phyloP scores from a whole-genome alignment of 2,888 invertebrate species.

The Platycheirus albimanus region DNA sequence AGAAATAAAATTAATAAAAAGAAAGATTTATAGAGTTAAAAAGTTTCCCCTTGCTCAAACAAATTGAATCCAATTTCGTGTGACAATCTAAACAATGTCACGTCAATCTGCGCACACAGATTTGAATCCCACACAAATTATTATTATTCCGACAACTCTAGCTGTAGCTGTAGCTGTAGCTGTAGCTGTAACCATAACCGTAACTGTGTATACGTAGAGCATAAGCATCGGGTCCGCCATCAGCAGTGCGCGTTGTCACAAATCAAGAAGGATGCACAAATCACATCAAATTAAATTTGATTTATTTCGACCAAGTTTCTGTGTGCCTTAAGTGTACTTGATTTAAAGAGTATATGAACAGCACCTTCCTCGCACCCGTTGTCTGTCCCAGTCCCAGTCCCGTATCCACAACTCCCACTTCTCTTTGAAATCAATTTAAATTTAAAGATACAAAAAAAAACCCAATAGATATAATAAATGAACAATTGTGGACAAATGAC shows the following conservation, averaged over 20 bases:
- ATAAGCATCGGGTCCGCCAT: slow-evolving; percentile 6
- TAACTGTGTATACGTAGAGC: too few species aligned
- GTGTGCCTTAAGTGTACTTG: slow-evolving; percentile 57
- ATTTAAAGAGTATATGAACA: slow-evolving; percentile 46
- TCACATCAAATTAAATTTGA: slow-evolving; percentile 74
- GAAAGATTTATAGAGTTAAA: slow-evolving; percentile 2
- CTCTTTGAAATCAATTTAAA: slow-evolving; percentile 57
- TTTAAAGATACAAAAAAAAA: slow-evolving; percentile 7
- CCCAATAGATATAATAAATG: slow-evolving; percentile 17
- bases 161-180: too few species aligned
- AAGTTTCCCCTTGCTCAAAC: slow-evolving; percentile 38
- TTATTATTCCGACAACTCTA: slow-evolving; percentile 34
- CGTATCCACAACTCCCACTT: slow-evolving; percentile 55
- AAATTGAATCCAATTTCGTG: slow-evolving; percentile 66
- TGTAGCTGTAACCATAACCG: too few species aligned
- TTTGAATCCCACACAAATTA: slow-evolving; percentile 69
- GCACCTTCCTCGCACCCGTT: slow-evolving; percentile 56
- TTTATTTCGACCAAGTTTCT: slow-evolving; percentile 55
- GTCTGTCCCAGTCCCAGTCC: too few species aligned
- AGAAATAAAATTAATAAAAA: slow-evolving; percentile 6
- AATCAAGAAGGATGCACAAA: slow-evolving; percentile 74
- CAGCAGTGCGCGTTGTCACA: slow-evolving; percentile 50
- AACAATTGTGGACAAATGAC: slow-evolving; percentile 60
- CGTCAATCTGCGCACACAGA: slow-evolving; percentile 61
- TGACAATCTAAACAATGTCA: slow-evolving; percentile 73